Percentiles rank a stretch among this genome's conserved stretches.
Evolutionary conservation across 2,797 vertebrate genomes (phyloP).

Genomic region (Sparidentex hasta): DNA sequence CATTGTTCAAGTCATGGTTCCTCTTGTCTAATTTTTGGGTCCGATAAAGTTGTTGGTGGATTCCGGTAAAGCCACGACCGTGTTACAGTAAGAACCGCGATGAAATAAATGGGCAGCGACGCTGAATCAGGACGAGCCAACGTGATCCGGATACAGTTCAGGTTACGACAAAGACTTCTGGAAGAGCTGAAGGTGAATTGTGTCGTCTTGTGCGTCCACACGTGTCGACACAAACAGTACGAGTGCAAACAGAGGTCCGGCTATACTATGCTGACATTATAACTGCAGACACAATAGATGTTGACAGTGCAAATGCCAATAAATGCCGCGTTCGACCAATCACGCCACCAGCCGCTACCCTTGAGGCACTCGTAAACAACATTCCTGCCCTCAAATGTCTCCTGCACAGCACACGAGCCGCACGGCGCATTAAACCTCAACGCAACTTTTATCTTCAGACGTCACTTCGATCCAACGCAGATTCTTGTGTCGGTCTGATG

Average conservation of each 20-base stretch:
- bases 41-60: slow-evolving; percentile 49
- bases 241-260: slow-evolving; percentile 17
- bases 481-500: neutral
- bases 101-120: slow-evolving; percentile 35
- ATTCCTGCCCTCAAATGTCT: slow-evolving; percentile 59
- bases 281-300: slow-evolving; percentile 67
- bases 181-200: slow-evolving; percentile 3
- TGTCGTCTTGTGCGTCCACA: too few relatives aligned
- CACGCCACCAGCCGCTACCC: slow-evolving; percentile 30
- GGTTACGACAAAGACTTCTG: slow-evolving; percentile 7
- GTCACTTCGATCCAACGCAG: neutral
- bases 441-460: neutral
- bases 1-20: slow-evolving; percentile 58
- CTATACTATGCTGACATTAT: slow-evolving; percentile 23
- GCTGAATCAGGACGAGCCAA: slow-evolving; percentile 8
- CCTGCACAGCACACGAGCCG: slow-evolving; percentile 4
- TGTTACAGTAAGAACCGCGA: slow-evolving; percentile 30
- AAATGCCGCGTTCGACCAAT: slow-evolving; percentile 54
- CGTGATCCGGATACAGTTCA: neutral
- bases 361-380: slow-evolving; percentile 67
- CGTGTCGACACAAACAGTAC: neutral
- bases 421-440: slow-evolving; percentile 12
- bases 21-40: slow-evolving; percentile 53
- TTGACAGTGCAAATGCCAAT: slow-evolving; percentile 64
- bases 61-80: slow-evolving; percentile 32